These are phyloP conservation scores for Microchrysa polita DNA, from an alignment of 2,888 invertebrate genomes.

Conservation along the genomic window DNA sequence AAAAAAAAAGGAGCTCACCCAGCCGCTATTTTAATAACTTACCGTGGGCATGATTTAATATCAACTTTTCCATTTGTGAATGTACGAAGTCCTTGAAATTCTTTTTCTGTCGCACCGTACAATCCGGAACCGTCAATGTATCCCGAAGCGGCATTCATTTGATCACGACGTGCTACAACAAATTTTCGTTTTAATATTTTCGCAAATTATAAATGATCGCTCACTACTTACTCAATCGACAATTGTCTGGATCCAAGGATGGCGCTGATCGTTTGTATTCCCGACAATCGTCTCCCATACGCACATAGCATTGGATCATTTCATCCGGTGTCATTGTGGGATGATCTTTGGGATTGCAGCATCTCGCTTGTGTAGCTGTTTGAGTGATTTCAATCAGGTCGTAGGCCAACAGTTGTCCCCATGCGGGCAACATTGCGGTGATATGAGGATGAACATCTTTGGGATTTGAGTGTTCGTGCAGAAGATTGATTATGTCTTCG, in stretches of 20 bases:
- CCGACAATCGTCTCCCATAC: slow-evolving; percentile 66
- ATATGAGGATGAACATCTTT: slow-evolving; percentile 74
- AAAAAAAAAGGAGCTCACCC: too few relatives aligned
- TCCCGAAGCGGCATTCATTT: slow-evolving; percentile 85
- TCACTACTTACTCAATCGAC: slow-evolving; percentile 70
- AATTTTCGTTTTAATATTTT: not conserved
- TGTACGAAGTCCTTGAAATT: slow-evolving; percentile 74
- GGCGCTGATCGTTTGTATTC: slow-evolving; percentile 79
- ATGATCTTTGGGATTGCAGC: slow-evolving; percentile 59
- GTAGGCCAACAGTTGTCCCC: slow-evolving; percentile 79
- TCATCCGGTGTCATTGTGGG: slow-evolving; percentile 30
- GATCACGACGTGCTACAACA: slow-evolving; percentile 74
- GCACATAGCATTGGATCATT: slow-evolving; percentile 66
- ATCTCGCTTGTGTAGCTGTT: slow-evolving; percentile 67
- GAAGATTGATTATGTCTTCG: slow-evolving; percentile 68
- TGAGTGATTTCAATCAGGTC: slow-evolving; percentile 77
- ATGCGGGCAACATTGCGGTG: slow-evolving; percentile 80
- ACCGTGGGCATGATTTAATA: slow-evolving; percentile 72
- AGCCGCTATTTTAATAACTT: too few relatives aligned
- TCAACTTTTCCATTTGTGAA: slow-evolving; percentile 78
- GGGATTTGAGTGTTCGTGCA: slow-evolving; percentile 68
- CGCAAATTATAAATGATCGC: slow-evolving; percentile 5
- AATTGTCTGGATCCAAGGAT: slow-evolving; percentile 70
- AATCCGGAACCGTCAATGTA: slow-evolving; percentile 85
- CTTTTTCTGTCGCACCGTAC: slow-evolving; percentile 81